Percentiles rank a stretch among this genome's conserved stretches.
Evolutionary conservation across 1,140 invertebrate genomes (phyloP).

Genomic region (Bursaphelenchus mucronatus): DNA sequence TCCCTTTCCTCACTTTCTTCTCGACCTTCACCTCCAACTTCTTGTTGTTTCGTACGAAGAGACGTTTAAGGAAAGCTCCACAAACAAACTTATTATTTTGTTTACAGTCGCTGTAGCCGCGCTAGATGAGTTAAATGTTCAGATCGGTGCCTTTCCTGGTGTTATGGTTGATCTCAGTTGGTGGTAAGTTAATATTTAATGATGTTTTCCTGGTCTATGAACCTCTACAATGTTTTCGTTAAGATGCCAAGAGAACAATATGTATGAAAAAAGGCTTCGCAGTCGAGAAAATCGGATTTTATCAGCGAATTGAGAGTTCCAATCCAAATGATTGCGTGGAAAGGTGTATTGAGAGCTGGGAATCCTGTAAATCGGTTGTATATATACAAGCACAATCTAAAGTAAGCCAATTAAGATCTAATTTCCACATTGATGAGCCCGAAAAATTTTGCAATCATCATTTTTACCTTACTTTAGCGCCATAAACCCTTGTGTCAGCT

Average conservation of each 20-base stretch:
- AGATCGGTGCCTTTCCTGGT: too few species aligned
- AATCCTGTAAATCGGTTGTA: slow-evolving; percentile 39
- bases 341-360: slow-evolving; percentile 45
- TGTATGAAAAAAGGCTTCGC: slow-evolving; percentile 8
- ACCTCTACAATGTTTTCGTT: too few species aligned
- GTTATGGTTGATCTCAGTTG: too few species aligned
- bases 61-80: too few species aligned
- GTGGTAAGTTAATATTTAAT: too few species aligned
- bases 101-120: too few species aligned
- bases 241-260: slow-evolving; percentile 17
- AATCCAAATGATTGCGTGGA: slow-evolving; percentile 46
- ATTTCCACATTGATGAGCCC: not conserved
- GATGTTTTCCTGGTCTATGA: too few species aligned
- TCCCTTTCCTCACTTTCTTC: too few species aligned
- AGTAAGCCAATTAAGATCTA: slow-evolving; percentile 11
- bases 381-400: slow-evolving; percentile 29
- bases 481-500: slow-evolving; percentile 39
- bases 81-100: too few species aligned
- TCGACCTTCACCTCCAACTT: too few species aligned
- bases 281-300: slow-evolving; percentile 21
- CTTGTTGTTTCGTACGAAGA: too few species aligned
- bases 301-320: slow-evolving; percentile 42
- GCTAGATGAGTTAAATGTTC: too few species aligned
- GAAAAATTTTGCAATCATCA: not conserved
- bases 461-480: slow-evolving; percentile 19